Percentiles rank a stretch among this genome's conserved stretches.
Conservation (phyloP, 2,113 vertebrate species). For the Cranoglanis bouderius region DNA sequence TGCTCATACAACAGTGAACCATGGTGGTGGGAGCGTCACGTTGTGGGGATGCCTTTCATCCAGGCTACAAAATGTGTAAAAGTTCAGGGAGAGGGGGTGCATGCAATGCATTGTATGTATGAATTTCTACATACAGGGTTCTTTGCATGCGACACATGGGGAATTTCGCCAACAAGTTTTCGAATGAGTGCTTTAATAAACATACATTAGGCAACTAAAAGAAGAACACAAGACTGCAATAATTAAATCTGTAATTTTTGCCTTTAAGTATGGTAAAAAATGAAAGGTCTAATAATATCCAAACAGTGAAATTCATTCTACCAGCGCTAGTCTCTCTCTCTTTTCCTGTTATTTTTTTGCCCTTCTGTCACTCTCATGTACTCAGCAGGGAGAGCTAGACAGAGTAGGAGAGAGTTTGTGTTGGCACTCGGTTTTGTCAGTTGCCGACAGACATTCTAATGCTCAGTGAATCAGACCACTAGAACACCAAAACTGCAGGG, state of each 20-base stretch:
- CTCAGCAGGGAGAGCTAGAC: not conserved
- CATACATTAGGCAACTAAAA: not conserved
- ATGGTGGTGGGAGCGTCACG: not conserved
- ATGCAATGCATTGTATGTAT: not conserved
- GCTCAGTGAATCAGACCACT: conserved; percentile 9
- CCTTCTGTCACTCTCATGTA: not conserved
- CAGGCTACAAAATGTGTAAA: not conserved
- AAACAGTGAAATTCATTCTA: not conserved
- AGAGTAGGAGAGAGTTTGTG: not conserved
- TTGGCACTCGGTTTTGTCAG: not conserved
- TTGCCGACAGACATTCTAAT: not conserved
- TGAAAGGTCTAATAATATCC: not conserved
- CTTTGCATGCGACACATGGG: not conserved
- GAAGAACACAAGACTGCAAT: not conserved
- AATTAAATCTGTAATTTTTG: not conserved
- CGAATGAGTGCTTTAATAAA: not conserved
- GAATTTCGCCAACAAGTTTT: not conserved
- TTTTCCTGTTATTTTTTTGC: not conserved
- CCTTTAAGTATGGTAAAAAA: not conserved
- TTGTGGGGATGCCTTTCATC: not conserved
- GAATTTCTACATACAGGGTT: not conserved
- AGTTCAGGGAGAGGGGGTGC: not conserved
- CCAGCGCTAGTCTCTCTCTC: not conserved
- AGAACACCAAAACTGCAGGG: not conserved
- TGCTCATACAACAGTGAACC: not conserved